A percentile compares a stretch with the other conserved stretches of the same genome.
Evolutionary conservation across 2,113 vertebrate genomes (phyloP).

Genomic region (Recurvirostra avosetta): DNA sequence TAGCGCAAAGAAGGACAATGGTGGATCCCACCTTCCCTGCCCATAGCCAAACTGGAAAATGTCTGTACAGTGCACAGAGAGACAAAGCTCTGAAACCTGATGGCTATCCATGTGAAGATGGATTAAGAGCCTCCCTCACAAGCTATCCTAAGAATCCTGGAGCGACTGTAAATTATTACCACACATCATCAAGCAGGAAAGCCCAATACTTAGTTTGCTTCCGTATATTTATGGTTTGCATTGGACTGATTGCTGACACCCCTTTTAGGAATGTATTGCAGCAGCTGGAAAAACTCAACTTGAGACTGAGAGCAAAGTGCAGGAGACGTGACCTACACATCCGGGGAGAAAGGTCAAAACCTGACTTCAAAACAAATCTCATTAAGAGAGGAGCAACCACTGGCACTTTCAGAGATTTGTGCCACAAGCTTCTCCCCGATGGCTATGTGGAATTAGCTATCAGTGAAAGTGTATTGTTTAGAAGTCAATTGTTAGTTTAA

Average conservation of each 20-base stretch:
- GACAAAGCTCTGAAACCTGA: neutral
- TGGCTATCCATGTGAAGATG: neutral
- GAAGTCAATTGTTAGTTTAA: neutral
- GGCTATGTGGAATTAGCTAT: neutral
- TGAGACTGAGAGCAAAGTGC: neutral
- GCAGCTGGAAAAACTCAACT: neutral
- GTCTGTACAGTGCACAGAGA: neutral
- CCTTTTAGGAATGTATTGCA: neutral
- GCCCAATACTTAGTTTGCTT: neutral
- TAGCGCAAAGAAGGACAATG: neutral
- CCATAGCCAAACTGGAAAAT: neutral
- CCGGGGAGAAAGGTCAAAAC: neutral
- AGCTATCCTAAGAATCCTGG: neutral
- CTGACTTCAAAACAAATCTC: neutral
- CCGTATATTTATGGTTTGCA: neutral
- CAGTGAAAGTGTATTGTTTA: neutral
- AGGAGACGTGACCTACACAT: neutral
- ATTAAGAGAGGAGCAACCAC: neutral
- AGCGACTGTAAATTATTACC: neutral
- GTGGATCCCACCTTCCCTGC: neutral
- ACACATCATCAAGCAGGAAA: neutral
- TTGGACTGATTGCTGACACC: neutral
- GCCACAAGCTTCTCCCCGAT: neutral
- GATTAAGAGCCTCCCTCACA: neutral
- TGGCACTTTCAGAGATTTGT: neutral